Conservation (phyloP, 1,140 invertebrate genomes). For the Anastrepha ludens region DNA sequence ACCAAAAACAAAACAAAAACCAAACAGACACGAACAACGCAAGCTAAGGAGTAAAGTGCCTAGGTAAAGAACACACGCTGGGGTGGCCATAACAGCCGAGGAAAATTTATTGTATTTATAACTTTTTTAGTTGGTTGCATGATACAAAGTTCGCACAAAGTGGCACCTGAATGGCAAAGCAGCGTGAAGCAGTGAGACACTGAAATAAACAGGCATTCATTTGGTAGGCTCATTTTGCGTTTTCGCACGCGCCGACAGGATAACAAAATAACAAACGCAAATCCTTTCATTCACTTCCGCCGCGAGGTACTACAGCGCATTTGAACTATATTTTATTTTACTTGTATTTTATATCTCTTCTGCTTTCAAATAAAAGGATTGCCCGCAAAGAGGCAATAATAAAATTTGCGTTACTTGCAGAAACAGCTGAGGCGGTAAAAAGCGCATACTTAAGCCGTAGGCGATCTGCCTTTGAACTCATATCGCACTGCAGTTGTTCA, state of each 20-base stretch:
- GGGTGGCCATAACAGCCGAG: too few relatives aligned
- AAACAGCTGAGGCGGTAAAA: slow-evolving; percentile 10
- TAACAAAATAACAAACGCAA: slow-evolving; percentile 32
- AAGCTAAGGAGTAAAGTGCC: not conserved
- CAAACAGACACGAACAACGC: not conserved
- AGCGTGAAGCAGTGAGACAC: too few relatives aligned
- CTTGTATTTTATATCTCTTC: not conserved
- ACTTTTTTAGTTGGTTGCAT: not conserved
- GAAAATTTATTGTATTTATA: too few relatives aligned
- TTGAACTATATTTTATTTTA: not conserved
- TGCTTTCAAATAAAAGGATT: not conserved
- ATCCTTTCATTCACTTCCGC: slow-evolving; percentile 1
- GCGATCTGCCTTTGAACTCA: not conserved
- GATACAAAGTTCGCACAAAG: not conserved
- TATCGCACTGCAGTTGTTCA: not conserved
- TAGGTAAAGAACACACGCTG: not conserved
- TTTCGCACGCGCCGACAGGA: slow-evolving; percentile 16
- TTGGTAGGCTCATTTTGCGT: slow-evolving; percentile 1
- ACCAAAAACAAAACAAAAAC: not conserved
- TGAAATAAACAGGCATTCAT: not conserved
- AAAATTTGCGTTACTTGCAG: not conserved
- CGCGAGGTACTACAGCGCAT: not conserved
- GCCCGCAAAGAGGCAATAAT: slow-evolving; percentile 2
- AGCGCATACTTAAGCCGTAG: not conserved
- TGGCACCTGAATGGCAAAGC: not conserved